A percentile compares a stretch with the other conserved stretches of the same genome.
These are phyloP conservation scores for Drosophila tani DNA, from an alignment of 1,140 invertebrate genomes.

Conservation along the genomic window DNA sequence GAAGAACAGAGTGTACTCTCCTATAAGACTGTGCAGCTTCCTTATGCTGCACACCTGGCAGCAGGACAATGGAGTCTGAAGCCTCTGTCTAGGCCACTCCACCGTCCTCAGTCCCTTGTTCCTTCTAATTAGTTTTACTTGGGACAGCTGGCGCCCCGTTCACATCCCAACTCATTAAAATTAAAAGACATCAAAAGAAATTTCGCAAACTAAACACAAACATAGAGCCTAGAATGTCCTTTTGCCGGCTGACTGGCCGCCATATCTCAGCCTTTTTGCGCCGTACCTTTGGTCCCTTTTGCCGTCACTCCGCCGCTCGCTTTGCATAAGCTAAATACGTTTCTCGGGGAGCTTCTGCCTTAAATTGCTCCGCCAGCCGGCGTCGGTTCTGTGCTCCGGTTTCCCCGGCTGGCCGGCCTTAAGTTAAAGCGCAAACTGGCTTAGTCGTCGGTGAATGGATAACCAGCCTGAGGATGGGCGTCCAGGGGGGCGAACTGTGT, in stretches of 20 bases:
- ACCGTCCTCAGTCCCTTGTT: conserved; percentile 20
- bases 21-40: conserved; percentile 2
- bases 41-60: conserved; percentile 16
- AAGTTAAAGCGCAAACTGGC: conserved; percentile 80
- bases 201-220: conserved; percentile 79
- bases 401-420: conserved; percentile 59
- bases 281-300: conserved; percentile 67
- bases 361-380: conserved; percentile 67
- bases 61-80: not conserved
- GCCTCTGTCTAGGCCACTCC: not conserved
- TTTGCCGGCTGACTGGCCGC: conserved; percentile 36
- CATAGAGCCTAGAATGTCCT: conserved; percentile 59
- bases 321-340: conserved; percentile 78
- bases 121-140: conserved; percentile 73
- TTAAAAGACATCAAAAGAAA: conserved; percentile 82
- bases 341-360: conserved; percentile 66
- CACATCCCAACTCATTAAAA: conserved; percentile 73
- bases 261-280: conserved; percentile 49
- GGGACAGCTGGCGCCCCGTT: conserved; percentile 14
- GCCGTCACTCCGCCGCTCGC: conserved; percentile 40
- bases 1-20: not conserved
- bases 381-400: conserved; percentile 26
- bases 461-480: not conserved
- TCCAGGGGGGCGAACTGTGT: conserved; percentile 44
- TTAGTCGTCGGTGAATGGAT: conserved; percentile 24